phyloP scores from a whole-genome alignment of 2,113 vertebrate species.

The Hippocampus comes region DNA sequence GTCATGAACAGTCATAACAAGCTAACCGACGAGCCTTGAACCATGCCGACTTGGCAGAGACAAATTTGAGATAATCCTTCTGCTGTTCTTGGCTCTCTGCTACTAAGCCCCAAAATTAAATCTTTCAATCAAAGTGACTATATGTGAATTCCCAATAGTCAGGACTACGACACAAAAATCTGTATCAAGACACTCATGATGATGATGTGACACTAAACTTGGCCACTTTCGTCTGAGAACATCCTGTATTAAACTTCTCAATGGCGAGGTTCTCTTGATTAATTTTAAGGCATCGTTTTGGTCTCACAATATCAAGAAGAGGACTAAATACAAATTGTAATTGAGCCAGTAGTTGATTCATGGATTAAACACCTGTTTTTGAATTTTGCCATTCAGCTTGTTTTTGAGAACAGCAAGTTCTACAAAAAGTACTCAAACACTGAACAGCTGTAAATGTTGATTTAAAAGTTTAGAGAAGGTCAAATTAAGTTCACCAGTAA shows the following conservation, averaged over 20 bases:
- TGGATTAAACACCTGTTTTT: background rate
- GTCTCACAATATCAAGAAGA: no score
- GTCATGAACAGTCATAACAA: slow-evolving; percentile 68
- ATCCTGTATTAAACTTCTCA: background rate
- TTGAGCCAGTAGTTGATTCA: background rate
- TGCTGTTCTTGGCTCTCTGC: background rate
- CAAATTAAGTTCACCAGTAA: no score
- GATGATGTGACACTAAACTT: background rate
- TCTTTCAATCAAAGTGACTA: background rate
- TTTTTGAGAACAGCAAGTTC: background rate
- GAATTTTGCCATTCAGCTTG: background rate
- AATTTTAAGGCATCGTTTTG: no score
- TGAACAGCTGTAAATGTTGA: no score
- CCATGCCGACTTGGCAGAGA: slow-evolving; percentile 2
- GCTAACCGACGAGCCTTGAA: slow-evolving; percentile 51
- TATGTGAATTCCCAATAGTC: background rate
- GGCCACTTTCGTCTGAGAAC: background rate
- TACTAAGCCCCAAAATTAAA: background rate
- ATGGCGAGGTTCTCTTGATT: no score
- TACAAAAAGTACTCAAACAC: background rate
- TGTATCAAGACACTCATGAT: background rate
- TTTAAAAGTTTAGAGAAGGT: no score
- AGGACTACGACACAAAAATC: background rate
- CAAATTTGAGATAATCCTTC: background rate
- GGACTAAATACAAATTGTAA: no score